Conservation (phyloP, 92 coral and sea anemone genomes). For the Metridium senile region DNA sequence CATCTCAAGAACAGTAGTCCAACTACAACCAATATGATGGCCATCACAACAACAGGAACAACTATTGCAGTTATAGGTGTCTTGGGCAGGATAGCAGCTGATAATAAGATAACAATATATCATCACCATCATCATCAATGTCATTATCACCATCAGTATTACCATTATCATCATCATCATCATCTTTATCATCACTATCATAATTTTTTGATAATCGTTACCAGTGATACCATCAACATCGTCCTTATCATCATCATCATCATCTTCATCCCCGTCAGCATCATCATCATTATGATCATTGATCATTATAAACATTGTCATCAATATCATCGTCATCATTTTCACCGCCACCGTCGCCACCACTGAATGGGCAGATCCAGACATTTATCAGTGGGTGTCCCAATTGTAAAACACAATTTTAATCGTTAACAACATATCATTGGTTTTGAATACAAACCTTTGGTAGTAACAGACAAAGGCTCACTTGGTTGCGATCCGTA, state of each 20-base stretch:
- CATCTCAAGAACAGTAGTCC: slow-evolving; percentile 21
- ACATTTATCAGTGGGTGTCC: no score
- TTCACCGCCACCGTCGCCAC: background rate
- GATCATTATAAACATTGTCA: no score
- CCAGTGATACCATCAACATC: no score
- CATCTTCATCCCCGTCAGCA: no score
- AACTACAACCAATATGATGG: background rate
- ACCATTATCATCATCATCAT: no score
- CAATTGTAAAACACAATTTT: background rate
- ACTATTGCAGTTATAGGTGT: slow-evolving; percentile 12
- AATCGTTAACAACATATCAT: background rate
- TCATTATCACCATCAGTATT: background rate
- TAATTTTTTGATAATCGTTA: no score
- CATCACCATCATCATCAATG: background rate
- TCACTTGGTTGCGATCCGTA: slow-evolving; percentile 22
- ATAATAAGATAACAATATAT: background rate
- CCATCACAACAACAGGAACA: slow-evolving; percentile 17
- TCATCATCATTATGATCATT: no score
- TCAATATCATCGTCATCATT: no score
- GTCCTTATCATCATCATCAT: background rate
- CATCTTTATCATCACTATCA: no score
- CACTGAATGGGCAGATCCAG: no score
- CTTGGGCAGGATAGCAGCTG: background rate
- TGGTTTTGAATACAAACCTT: background rate
- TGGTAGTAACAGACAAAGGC: slow-evolving; percentile 6